These are phyloP conservation scores for Manis pentadactyla DNA, from an alignment of 2,797 vertebrate genomes.

Conservation along the genomic window DNA sequence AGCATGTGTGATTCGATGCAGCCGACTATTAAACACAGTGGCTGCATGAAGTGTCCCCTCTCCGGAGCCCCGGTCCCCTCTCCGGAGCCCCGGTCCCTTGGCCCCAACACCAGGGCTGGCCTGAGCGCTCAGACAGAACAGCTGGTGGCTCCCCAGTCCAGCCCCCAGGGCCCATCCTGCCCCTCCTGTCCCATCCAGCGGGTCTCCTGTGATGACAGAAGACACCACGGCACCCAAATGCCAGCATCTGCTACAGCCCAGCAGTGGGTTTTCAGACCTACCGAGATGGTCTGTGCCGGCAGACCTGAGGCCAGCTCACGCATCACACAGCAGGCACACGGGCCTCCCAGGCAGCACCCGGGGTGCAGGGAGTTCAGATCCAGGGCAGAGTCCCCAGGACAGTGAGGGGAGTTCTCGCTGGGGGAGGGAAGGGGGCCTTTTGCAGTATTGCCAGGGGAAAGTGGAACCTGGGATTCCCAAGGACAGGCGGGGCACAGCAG, in stretches of 20 bases:
- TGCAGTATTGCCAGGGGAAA: too few species aligned
- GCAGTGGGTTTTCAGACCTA: too few species aligned
- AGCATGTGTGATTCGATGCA: too few species aligned
- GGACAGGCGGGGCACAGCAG: too few species aligned
- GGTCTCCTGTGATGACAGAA: background rate
- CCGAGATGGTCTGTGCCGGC: too few species aligned
- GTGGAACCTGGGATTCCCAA: background rate
- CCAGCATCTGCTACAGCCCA: background rate
- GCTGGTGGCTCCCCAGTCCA: too few species aligned
- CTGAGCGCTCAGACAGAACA: background rate
- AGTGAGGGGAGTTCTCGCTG: background rate
- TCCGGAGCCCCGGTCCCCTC: too few species aligned
- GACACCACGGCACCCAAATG: background rate
- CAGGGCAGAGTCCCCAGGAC: background rate
- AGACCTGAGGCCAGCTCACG: too few species aligned
- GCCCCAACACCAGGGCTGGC: background rate
- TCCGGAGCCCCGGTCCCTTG: too few species aligned
- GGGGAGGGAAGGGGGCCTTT: too few species aligned
- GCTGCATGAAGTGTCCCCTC: too few species aligned
- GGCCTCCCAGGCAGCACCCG: accelerated
- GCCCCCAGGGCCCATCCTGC: background rate
- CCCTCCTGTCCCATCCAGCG: background rate
- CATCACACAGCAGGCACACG: background rate
- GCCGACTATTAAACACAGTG: background rate
- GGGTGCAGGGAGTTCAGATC: accelerated